Percentiles rank a stretch among this genome's conserved stretches.
Conservation (phyloP, 1,140 invertebrate genomes). For the Solen grandis region DNA sequence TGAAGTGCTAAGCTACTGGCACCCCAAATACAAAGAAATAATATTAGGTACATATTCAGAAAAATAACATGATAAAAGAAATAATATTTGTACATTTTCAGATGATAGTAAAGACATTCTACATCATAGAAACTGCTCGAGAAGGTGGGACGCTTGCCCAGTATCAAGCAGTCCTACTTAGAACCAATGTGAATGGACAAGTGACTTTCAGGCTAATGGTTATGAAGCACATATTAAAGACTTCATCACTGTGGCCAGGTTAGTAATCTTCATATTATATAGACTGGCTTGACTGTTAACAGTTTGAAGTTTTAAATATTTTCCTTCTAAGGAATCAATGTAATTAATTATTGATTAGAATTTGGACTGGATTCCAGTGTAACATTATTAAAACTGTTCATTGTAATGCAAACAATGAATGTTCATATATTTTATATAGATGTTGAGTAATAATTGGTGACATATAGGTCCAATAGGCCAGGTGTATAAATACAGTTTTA, state of each 20-base stretch:
- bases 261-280: background rate
- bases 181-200: slow-evolving; percentile 40
- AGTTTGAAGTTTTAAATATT: slow-evolving; percentile 16
- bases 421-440: slow-evolving; percentile 5
- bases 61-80: too few relatives aligned
- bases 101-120: slow-evolving; percentile 7
- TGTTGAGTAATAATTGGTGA: too few relatives aligned
- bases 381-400: background rate
- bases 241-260: slow-evolving; percentile 26
- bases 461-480: too few relatives aligned
- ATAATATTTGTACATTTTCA: slow-evolving; percentile 1
- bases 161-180: slow-evolving; percentile 18
- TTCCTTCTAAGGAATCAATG: background rate
- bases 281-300: slow-evolving; percentile 12
- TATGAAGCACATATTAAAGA: slow-evolving; percentile 34
- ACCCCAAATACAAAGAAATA: too few relatives aligned
- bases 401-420: slow-evolving; percentile 2
- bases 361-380: slow-evolving; percentile 10
- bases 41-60: too few relatives aligned
- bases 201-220: slow-evolving; percentile 26
- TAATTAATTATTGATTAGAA: background rate
- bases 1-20: too few relatives aligned
- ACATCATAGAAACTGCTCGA: background rate
- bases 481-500: too few relatives aligned
- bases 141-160: slow-evolving; percentile 28